Percentiles rank a stretch among this genome's conserved stretches.
Conservation (phyloP, 2,113 vertebrate species). For the Cebidichthys violaceus region DNA sequence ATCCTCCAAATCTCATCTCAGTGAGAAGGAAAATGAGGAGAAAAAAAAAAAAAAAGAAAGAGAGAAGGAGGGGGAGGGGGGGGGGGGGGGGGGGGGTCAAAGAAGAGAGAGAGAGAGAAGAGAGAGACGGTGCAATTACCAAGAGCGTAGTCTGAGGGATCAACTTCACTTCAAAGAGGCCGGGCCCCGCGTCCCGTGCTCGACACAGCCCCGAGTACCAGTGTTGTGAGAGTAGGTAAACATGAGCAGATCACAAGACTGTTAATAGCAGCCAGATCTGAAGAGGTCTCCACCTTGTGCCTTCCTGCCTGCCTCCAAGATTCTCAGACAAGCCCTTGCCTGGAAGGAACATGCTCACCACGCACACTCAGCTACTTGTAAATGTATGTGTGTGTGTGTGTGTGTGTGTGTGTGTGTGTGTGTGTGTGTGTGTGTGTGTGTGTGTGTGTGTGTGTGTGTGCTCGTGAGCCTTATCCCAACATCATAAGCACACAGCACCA, state of each 20-base stretch:
- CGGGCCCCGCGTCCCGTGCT: constrained; percentile 67
- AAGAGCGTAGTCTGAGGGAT: constrained; percentile 83
- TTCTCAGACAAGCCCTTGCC: constrained; percentile 73
- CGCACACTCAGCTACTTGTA: constrained; percentile 63
- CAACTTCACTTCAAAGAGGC: constrained; percentile 85
- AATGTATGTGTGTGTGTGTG: constrained; percentile 15
- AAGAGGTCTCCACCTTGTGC: constrained; percentile 84
- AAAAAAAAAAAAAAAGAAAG: not conserved
- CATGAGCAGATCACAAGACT: constrained; percentile 83
- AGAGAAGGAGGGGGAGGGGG: not conserved
- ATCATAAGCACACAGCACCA: constrained; percentile 41
- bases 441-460: constrained; percentile 20
- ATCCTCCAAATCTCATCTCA: constrained; percentile 59
- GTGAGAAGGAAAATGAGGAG: constrained; percentile 32
- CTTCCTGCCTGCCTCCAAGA: constrained; percentile 75
- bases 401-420: constrained; percentile 22
- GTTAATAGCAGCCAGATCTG: constrained; percentile 84
- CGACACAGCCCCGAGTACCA: constrained; percentile 75
- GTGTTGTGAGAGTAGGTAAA: constrained; percentile 83
- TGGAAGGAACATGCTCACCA: constrained; percentile 67
- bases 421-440: constrained; percentile 8
- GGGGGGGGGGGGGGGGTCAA: constrained; percentile 31
- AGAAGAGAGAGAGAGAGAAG: constrained; percentile 22
- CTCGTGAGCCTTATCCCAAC: constrained; percentile 50
- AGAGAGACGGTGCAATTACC: constrained; percentile 80